Evolutionary conservation across 2,888 invertebrate genomes (phyloP).

Genomic region (Acrocera orbiculus): DNA sequence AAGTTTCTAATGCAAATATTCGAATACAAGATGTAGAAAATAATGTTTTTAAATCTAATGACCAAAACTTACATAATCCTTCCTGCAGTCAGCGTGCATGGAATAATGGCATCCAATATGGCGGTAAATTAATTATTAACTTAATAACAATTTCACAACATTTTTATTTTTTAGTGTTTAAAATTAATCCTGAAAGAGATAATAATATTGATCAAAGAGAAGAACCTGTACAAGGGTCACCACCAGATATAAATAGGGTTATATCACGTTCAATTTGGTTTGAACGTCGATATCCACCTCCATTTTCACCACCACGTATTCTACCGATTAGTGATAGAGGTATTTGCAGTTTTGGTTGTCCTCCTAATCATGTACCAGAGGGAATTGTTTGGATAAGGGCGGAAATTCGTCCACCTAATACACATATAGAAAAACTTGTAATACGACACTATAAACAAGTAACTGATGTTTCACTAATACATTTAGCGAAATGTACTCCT

Average conservation of each 20-base stretch:
- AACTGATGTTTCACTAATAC: conserved; percentile 42
- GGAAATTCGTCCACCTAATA: conserved; percentile 28
- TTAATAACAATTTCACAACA: not conserved
- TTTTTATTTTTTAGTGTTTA: not conserved
- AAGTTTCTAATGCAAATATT: too few relatives aligned
- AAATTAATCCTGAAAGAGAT: conserved; percentile 2
- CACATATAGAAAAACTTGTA: conserved; percentile 34
- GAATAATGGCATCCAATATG: not conserved
- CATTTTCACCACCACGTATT: conserved; percentile 8
- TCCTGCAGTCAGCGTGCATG: not conserved
- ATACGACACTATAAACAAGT: conserved; percentile 42
- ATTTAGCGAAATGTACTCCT: conserved; percentile 43
- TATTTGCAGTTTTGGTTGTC: conserved; percentile 26
- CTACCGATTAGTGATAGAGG: conserved; percentile 25
- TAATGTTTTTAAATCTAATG: too few relatives aligned
- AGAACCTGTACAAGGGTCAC: not conserved
- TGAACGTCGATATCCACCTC: conserved; percentile 8
- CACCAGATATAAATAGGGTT: conserved; percentile 6
- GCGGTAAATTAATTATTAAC: too few relatives aligned
- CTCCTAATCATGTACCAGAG: conserved; percentile 22
- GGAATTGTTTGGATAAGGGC: conserved; percentile 29
- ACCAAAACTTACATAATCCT: too few relatives aligned
- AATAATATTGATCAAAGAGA: not conserved
- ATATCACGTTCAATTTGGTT: conserved; percentile 10
- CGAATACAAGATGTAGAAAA: too few relatives aligned